Evolutionary conservation across 2,113 vertebrate genomes (phyloP), one percentile per base, ranked within the genome.

Genomic region (Hymenochirus boettgeri): DNA sequence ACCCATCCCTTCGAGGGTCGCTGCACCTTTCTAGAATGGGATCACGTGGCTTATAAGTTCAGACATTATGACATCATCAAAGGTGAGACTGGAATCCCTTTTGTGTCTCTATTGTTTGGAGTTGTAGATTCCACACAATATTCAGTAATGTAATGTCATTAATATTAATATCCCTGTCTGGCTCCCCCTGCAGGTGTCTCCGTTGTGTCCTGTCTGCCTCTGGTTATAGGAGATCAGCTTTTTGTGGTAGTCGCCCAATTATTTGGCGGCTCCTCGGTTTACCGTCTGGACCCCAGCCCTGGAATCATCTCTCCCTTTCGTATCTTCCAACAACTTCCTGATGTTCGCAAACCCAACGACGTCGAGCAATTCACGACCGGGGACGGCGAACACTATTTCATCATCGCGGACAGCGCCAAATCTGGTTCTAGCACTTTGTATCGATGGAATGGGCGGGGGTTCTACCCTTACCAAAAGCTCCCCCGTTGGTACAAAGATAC

Each of bases 401-500:
- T 90, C 1, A 87, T 96, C 25, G 92, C 89, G 0, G 93, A 96
- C 61, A 91, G 90, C 62, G 94, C 93, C 67, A 96, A 96, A 75
- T 92, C 92, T 0, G 93, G 93, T 15, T 89, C 88, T 64, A 95
- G 92, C 72, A 95, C 91, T 1, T 77, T 96, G 62, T 94, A 94
- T 59, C 90, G 88, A 33, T 92, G 90, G 90, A 90, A 91, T 8
- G 91, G 89, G 29, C 87, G 87, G 0, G 93, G 93, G 47, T 96
- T 96, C 71, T 96, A 96, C 80, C 86, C 92, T 2, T 90, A 92
- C 67, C 93, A 96, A 76, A 92, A 90, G 27, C 85, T 96, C 54
- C 92, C 93, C 1, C 83, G 87, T 24, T 96, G 93, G 93, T 88
- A 94, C 75, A 83, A 92, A 0, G n/a, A n/a, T 82, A 95, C 91